Conservation (phyloP, 30 jellyfish, hydroid and myxozoan genomes). For the Aurelia sp. region DNA sequence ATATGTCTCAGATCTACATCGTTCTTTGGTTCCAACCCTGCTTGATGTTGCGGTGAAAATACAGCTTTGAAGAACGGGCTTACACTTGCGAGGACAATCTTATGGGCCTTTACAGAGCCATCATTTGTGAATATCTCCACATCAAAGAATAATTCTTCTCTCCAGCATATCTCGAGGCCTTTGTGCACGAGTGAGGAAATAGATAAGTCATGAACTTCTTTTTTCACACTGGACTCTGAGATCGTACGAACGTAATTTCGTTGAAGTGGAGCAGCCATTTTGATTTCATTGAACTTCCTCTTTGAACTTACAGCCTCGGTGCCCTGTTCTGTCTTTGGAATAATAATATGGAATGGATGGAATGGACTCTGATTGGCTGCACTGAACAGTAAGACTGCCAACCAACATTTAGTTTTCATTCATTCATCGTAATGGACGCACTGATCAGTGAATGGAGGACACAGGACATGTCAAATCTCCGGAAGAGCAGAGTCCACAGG, state of each 20-base stretch:
- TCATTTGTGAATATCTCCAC: constrained; percentile 40
- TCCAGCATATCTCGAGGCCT: constrained; percentile 50
- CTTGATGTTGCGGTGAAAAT: constrained; percentile 45
- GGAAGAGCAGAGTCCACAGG: too few species aligned
- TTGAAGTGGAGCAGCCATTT: not conserved
- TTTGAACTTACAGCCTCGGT: too few species aligned
- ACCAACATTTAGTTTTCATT: too few species aligned
- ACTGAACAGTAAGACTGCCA: too few species aligned
- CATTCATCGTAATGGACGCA: too few species aligned
- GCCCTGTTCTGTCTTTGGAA: too few species aligned
- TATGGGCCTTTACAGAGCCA: constrained; percentile 44
- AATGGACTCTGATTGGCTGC: too few species aligned
- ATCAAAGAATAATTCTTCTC: constrained; percentile 41
- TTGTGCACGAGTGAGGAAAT: constrained; percentile 2
- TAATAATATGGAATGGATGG: too few species aligned
- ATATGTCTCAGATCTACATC: constrained; percentile 17
- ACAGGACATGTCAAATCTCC: too few species aligned
- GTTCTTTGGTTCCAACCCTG: not conserved
- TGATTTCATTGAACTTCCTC: not conserved
- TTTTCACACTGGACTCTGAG: constrained; percentile 24
- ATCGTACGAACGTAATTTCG: constrained; percentile 21
- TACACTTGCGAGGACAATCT: constrained; percentile 48
- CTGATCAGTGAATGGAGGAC: too few species aligned
- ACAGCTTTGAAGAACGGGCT: constrained; percentile 64
- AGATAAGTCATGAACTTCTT: not conserved